phyloP scores from a whole-genome alignment of 2,797 vertebrate species.

The Paedocypris micromegethes region DNA sequence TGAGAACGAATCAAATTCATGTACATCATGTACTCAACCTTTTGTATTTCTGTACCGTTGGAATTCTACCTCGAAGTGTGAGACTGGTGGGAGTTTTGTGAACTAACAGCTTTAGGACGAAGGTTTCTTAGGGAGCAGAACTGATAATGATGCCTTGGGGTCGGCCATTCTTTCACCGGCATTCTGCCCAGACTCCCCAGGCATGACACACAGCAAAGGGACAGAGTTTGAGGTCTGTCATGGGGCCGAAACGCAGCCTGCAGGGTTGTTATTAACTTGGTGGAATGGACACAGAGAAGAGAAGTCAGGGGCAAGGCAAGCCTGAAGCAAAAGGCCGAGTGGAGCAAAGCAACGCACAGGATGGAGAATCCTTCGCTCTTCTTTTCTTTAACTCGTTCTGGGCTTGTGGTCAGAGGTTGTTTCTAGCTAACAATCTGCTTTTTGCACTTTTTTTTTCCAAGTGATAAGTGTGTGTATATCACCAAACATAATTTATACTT shows the following conservation, averaged over 20 bases:
- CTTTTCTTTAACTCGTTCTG: constrained; percentile 5
- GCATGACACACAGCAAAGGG: constrained; percentile 31
- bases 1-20: no score
- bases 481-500: no score
- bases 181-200: constrained; percentile 24
- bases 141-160: constrained; percentile 32
- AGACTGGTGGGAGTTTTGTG: background rate
- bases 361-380: no score
- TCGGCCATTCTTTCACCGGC: constrained; percentile 7
- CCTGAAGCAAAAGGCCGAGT: constrained; percentile 21
- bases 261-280: constrained; percentile 53
- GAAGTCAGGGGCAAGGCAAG: constrained; percentile 26
- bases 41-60: background rate
- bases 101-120: background rate
- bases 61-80: background rate
- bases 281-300: constrained; percentile 31
- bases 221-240: constrained; percentile 46
- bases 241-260: constrained; percentile 52
- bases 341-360: background rate
- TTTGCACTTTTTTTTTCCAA: no score
- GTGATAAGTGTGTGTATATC: no score
- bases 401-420: constrained; percentile 2
- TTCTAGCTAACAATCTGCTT: background rate
- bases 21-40: background rate
- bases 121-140: background rate